Evolutionary conservation across 2,888 invertebrate species (phyloP).

Genomic region (Polyploca ridens): DNA sequence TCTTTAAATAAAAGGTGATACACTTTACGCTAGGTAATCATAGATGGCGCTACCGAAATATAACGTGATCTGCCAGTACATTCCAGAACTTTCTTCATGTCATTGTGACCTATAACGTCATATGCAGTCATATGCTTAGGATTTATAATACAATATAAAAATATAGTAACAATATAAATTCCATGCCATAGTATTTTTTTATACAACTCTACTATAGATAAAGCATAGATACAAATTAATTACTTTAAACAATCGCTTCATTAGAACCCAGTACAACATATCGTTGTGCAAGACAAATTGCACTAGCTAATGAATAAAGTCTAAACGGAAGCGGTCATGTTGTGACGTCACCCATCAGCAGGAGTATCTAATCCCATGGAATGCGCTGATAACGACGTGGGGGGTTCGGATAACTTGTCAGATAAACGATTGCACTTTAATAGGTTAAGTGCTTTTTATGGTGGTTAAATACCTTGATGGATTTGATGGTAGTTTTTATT

Average conservation of each 20-base stretch:
- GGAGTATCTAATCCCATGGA: constrained; percentile 35
- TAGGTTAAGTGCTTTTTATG: constrained; percentile 8
- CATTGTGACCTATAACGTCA: no score
- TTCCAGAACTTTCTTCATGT: no score
- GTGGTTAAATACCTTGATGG: background rate
- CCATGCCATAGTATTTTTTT: background rate
- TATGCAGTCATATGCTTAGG: no score
- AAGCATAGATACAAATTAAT: background rate
- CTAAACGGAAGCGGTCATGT: constrained; percentile 12
- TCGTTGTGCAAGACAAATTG: background rate
- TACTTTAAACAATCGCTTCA: background rate
- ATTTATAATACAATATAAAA: no score
- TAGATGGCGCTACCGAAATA: no score
- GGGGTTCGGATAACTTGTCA: constrained; percentile 25
- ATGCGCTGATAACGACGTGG: constrained; percentile 41
- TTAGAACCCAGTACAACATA: background rate
- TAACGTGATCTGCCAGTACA: no score
- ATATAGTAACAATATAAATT: background rate
- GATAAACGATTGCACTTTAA: constrained; percentile 16
- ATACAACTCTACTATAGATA: background rate
- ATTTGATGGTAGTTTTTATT: background rate
- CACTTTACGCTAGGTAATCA: no score
- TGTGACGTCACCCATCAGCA: constrained; percentile 17
- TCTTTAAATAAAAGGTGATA: no score
- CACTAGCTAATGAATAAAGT: background rate